Evolutionary conservation across 2,113 vertebrate genomes (phyloP).

Genomic region (Peromyscus leucopus): DNA sequence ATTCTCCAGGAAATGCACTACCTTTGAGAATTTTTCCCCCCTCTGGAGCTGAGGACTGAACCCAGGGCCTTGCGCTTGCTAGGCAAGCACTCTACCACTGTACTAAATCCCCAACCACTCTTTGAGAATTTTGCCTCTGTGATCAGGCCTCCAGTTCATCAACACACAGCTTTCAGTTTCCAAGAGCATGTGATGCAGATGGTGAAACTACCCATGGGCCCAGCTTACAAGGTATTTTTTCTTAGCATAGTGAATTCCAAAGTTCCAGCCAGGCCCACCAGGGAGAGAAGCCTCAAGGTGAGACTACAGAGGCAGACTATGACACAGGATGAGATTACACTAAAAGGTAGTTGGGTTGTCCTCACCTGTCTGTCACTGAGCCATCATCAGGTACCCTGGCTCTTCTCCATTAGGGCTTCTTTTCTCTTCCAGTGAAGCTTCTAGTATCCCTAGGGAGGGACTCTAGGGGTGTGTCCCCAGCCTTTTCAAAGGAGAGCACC

Average conservation of each 20-base stretch:
- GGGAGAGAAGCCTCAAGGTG: not conserved
- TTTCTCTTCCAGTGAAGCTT: not conserved
- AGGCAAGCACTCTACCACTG: no score
- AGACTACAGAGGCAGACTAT: not conserved
- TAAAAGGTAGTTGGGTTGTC: not conserved
- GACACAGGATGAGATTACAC: not conserved
- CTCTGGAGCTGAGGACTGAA: no score
- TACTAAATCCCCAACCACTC: not conserved
- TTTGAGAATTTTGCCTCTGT: not conserved
- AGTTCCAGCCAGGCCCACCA: not conserved
- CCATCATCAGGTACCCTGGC: no score
- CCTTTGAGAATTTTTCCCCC: not conserved
- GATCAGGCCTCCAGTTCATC: not conserved
- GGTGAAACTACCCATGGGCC: not conserved
- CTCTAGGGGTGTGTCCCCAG: not conserved
- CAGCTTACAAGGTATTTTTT: not conserved
- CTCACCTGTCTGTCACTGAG: not conserved
- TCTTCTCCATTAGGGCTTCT: not conserved
- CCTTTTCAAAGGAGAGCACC: not conserved
- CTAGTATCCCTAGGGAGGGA: not conserved
- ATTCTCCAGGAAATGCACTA: not conserved
- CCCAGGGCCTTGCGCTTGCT: no score
- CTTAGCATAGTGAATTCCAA: not conserved
- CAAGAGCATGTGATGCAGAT: rapidly evolving
- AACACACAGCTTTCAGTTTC: not conserved